These are phyloP conservation scores for Scaptomyza montana DNA, from an alignment of 1,140 invertebrate genomes.

Conservation along the genomic window DNA sequence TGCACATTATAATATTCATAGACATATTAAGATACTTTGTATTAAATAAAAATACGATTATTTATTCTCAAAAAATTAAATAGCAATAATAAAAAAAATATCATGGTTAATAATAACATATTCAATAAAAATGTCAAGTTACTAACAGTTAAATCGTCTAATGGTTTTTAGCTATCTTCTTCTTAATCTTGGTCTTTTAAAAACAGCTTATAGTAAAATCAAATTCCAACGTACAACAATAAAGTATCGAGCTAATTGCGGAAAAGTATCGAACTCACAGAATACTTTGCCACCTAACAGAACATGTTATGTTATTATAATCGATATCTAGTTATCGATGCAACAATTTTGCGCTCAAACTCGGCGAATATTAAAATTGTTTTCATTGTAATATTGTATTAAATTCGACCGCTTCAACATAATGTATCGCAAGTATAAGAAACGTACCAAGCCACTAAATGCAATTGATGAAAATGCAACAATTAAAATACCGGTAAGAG, in stretches of 20 bases:
- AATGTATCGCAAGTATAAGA: slow-evolving; percentile 61
- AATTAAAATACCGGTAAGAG: slow-evolving; percentile 66
- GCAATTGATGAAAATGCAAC: slow-evolving; percentile 74
- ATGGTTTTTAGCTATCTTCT: neutral
- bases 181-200: neutral
- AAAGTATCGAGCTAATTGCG: no score
- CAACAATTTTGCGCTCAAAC: neutral
- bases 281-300: neutral
- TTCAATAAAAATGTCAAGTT: slow-evolving; percentile 56
- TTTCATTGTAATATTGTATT: neutral
- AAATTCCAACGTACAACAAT: neutral
- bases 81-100: slow-evolving; percentile 57
- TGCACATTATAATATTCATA: slow-evolving; percentile 38
- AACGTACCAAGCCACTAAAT: slow-evolving; percentile 51
- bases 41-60: slow-evolving; percentile 40
- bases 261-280: neutral
- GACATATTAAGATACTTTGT: slow-evolving; percentile 46
- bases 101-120: slow-evolving; percentile 37
- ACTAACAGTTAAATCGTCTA: neutral
- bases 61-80: slow-evolving; percentile 27
- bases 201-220: neutral
- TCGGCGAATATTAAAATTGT: slow-evolving; percentile 29
- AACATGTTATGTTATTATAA: neutral
- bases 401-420: neutral
- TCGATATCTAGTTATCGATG: slow-evolving; percentile 11